Evolutionary conservation across 2,797 vertebrate species (phyloP).

Genomic region (Cyprinella venusta): DNA sequence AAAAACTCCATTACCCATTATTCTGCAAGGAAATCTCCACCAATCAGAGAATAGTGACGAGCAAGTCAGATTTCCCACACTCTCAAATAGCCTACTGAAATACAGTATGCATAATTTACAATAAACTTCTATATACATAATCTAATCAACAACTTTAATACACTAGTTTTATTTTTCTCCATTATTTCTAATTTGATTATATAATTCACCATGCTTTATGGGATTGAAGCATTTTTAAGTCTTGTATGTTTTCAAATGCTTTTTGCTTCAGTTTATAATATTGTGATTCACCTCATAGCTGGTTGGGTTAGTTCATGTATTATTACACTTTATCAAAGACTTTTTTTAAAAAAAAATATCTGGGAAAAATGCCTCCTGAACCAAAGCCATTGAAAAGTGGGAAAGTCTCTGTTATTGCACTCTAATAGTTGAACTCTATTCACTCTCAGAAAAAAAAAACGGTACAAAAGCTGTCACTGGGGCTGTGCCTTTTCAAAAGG

Average conservation of each 20-base stretch:
- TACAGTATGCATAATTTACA: background rate
- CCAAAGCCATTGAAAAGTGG: background rate
- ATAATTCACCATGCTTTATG: background rate
- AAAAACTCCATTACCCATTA: slow-evolving; percentile 11
- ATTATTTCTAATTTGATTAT: background rate
- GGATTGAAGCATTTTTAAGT: background rate
- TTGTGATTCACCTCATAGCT: background rate
- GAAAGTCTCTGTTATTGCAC: too few species aligned
- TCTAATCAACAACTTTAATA: background rate
- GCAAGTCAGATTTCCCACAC: background rate
- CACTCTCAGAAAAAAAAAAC: too few species aligned
- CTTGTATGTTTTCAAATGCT: background rate
- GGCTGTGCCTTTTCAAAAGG: too few species aligned
- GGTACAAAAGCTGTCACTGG: too few species aligned
- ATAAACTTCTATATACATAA: background rate
- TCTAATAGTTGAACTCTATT: background rate
- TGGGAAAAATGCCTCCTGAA: background rate
- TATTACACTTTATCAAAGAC: background rate
- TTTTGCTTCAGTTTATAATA: background rate
- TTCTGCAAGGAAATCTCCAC: background rate
- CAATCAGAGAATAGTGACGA: background rate
- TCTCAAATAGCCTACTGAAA: background rate
- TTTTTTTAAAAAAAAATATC: too few species aligned
- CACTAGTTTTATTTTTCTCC: background rate
- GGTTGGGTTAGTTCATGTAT: background rate